These are phyloP conservation scores for Whitmania pigra DNA, from an alignment of 1,140 invertebrate species.

Conservation along the genomic window DNA sequence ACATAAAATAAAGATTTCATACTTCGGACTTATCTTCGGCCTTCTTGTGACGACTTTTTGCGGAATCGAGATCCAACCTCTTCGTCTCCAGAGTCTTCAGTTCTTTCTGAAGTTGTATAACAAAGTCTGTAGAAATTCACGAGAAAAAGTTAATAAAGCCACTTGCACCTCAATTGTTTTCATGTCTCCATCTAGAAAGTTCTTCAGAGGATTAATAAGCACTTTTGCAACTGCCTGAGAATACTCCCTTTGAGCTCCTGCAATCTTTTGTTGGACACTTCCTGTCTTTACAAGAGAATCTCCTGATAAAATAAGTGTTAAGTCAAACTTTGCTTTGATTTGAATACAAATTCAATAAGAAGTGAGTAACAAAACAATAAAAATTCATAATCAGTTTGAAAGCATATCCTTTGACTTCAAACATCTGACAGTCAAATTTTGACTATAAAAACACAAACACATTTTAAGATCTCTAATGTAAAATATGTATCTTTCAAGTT, in stretches of 20 bases:
- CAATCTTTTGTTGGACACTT: constrained; percentile 71
- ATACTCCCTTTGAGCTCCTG: constrained; percentile 75
- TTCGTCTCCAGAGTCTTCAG: constrained; percentile 48
- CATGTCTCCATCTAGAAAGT: constrained; percentile 89
- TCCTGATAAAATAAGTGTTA: constrained; percentile 38
- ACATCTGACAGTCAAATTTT: too few relatives aligned
- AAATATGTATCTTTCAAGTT: not conserved
- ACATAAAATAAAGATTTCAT: not conserved
- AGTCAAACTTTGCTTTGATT: not conserved
- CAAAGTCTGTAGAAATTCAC: not conserved
- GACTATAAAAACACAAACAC: not conserved
- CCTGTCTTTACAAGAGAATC: constrained; percentile 78
- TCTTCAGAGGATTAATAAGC: constrained; percentile 72
- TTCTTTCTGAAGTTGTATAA: constrained; percentile 45
- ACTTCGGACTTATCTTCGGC: constrained; percentile 22
- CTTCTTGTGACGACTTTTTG: constrained; percentile 70
- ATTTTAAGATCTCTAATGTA: not conserved
- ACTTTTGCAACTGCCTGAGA: constrained; percentile 63
- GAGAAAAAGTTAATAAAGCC: constrained; percentile 7
- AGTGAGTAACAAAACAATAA: not conserved
- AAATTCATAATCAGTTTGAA: not conserved
- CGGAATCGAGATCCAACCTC: constrained; percentile 77
- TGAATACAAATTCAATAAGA: not conserved
- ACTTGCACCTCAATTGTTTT: constrained; percentile 66
- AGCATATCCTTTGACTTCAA: not conserved